Percentiles rank a stretch among this genome's conserved stretches.
These are phyloP conservation scores for Melanophora roralis DNA, from an alignment of 2,888 invertebrate species.

Conservation along the genomic window DNA sequence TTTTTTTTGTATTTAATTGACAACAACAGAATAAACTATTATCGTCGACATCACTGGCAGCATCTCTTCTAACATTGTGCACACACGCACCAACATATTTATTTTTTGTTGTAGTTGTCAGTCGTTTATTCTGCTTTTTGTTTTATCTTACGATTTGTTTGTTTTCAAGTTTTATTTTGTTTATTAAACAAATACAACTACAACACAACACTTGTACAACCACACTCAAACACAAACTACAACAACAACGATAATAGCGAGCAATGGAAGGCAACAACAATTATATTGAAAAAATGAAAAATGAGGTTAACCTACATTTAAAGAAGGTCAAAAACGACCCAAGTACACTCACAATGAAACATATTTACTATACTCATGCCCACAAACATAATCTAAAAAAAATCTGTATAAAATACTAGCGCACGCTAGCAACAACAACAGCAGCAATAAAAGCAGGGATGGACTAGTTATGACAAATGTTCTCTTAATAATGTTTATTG, in stretches of 20 bases:
- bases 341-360: slow-evolving; percentile 57
- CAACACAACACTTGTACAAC: neutral
- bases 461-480: too few species aligned
- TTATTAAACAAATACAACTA: slow-evolving; percentile 27
- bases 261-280: slow-evolving; percentile 19
- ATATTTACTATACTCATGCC: neutral
- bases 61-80: neutral
- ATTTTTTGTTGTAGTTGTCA: neutral
- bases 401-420: neutral
- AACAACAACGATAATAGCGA: slow-evolving; percentile 8
- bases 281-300: slow-evolving; percentile 68
- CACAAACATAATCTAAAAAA: neutral
- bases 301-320: slow-evolving; percentile 76
- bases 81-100: slow-evolving; percentile 51
- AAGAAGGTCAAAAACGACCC: slow-evolving; percentile 75
- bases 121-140: too few species aligned
- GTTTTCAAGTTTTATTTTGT: slow-evolving; percentile 41
- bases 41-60: neutral
- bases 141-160: slow-evolving; percentile 21
- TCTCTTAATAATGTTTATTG: too few species aligned
- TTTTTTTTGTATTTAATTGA: too few species aligned
- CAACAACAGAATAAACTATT: neutral
- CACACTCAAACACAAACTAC: neutral
- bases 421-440: slow-evolving; percentile 29
- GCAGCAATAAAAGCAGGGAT: slow-evolving; percentile 62